Evolutionary conservation across 2,113 vertebrate species (phyloP).

Genomic region (Rhabdomys dilectus): DNA sequence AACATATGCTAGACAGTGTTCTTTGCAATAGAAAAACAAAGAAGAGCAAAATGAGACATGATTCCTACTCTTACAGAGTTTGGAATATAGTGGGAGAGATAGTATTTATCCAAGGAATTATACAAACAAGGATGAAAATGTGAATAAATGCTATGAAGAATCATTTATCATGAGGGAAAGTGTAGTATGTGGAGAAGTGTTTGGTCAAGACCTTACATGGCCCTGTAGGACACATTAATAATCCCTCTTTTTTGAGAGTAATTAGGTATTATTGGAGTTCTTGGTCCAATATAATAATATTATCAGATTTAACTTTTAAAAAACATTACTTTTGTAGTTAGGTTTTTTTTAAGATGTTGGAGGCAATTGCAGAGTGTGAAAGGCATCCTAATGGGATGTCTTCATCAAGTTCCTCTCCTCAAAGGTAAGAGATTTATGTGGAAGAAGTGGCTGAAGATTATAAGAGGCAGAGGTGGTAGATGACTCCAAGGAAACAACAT

Average conservation of each 20-base stretch:
- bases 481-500: neutral
- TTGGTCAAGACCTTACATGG: conserved; percentile 8
- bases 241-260: neutral
- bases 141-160: neutral
- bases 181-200: neutral
- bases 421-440: neutral
- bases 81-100: neutral
- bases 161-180: neutral
- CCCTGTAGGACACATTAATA: neutral
- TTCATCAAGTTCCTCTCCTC: neutral
- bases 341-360: neutral
- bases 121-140: conserved; percentile 40
- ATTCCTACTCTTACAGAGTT: neutral
- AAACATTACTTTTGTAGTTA: conserved; percentile 7
- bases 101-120: conserved; percentile 40
- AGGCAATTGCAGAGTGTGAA: neutral
- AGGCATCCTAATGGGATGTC: neutral
- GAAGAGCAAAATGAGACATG: conserved; percentile 42
- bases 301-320: conserved; percentile 46
- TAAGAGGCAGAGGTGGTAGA: neutral
- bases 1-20: neutral
- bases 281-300: neutral
- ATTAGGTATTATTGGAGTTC: conserved; percentile 7
- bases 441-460: neutral
- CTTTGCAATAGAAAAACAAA: conserved; percentile 26